Percentiles rank a stretch among this genome's conserved stretches.
These are phyloP conservation scores for Empis stercorea DNA, from an alignment of 2,888 invertebrate species.

Conservation along the genomic window DNA sequence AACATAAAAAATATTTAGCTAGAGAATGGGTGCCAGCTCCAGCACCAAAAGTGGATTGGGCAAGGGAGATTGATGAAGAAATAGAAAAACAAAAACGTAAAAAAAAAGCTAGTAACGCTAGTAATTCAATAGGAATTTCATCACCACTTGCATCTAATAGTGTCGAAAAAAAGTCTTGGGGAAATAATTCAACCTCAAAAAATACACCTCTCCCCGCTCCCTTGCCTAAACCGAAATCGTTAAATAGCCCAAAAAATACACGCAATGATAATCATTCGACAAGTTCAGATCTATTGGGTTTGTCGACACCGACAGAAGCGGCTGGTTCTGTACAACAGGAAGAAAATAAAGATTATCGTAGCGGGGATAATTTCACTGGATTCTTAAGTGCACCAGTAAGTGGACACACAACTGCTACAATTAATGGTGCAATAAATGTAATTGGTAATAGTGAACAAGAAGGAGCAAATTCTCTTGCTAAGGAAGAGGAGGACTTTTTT, in stretches of 20 bases:
- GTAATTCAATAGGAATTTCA: constrained; percentile 19
- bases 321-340: constrained; percentile 8
- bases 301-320: constrained; percentile 39
- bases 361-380: constrained; percentile 27
- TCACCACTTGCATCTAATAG: constrained; percentile 13
- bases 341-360: background rate
- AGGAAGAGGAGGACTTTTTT: constrained; percentile 80
- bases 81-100: constrained; percentile 69
- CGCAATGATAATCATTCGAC: constrained; percentile 15
- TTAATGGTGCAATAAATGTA: constrained; percentile 16
- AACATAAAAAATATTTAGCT: constrained; percentile 97
- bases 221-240: constrained; percentile 34
- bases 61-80: constrained; percentile 79
- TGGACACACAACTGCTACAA: constrained; percentile 3
- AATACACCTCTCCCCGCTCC: constrained; percentile 28
- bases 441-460: constrained; percentile 22
- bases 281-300: constrained; percentile 31
- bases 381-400: constrained; percentile 30
- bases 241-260: constrained; percentile 41
- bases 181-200: constrained; percentile 13
- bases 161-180: constrained; percentile 13
- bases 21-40: constrained; percentile 89
- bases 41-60: constrained; percentile 74
- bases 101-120: constrained; percentile 54
- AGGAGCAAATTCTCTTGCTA: constrained; percentile 40